Evolutionary conservation across 2,888 invertebrate genomes (phyloP), one percentile per base, ranked within the genome.

Genomic region (Poecilobothrus nobilitatus): DNA sequence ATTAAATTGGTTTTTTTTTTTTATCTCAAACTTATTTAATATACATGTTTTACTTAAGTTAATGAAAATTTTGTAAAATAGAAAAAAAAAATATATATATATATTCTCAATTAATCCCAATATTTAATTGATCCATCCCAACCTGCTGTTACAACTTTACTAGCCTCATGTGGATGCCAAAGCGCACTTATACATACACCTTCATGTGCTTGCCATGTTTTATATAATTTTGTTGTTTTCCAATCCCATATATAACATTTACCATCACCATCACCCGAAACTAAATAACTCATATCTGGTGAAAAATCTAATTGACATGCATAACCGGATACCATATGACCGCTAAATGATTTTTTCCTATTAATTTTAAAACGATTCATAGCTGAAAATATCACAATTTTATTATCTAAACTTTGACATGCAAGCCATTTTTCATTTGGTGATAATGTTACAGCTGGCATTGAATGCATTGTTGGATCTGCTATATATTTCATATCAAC

Each of bases 401-500:
- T 97, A 84, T 99, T 99, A 84, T 99, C 98, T 92, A 99, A 94
- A 72, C 95, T 95, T 83, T 99, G 99, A 78, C 98, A 99, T 0
- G 98, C 97, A 71, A 99, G 85, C 98, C 99, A 99, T 83, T 98
- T 98, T 78, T 94, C 94, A 84, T 98, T 98, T 1, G 97, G 98
- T 0, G 97, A 91, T 8, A 91, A 86, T 0, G 95, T 94, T 0
- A 98, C 97, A 0, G 96, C 91, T 0, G 99, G 99, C 89, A 99
- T 94, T 7, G 98, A 97, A 83, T 99, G 99, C 95, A 99, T 97
- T 0, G 95, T 90, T 0, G 99, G 98, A 83, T 99, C 99, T 1
- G 99, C 99, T 73, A 99, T 98, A 82, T 99, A 97, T 81, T 99
- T 99, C 92, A 99, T 99, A 82, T 99, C 99, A 1, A 99, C 99